Evolutionary conservation across 2,888 invertebrate genomes (phyloP), one percentile per base, ranked within the genome.

Genomic region (Alloscopus bannaensis): DNA sequence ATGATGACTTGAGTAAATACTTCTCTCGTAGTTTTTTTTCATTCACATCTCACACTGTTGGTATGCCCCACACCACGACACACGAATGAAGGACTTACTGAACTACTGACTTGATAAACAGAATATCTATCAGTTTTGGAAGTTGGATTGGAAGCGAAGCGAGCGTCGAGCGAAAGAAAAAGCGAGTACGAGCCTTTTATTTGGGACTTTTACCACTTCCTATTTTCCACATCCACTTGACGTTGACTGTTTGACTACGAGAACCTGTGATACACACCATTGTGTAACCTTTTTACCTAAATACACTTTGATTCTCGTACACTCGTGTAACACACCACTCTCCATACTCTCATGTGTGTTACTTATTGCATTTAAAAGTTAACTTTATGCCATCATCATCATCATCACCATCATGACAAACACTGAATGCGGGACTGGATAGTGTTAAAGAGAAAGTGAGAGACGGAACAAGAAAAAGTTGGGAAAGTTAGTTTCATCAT

Each of bases 1-100:
- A 71, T 71, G 62, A 71, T 71, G 40, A 71, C 60, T 71, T 71
- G 71, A 60, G 71, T 71, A 71, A 71, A 71, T 71, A 71, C 71
- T 70, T 71, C 31, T 60, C 20, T 42, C 22, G 20, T 36, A 8
- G 13, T 47, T 52, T 52, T 29, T 45, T 16, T 36, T 13, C 29
- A n/a, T 13, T 65, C 29, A 2, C 29, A 20, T 42, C 18, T 18
- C 50, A 50, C 50, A 3, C 20, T 2, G 8, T 20, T 50, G 16
- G 3, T n/a, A 47, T 22, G 11, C n/a, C n/a, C n/a, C n/a, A n/a
- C n/a, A n/a, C n/a, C n/a, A n/a, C n/a, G n/a, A n/a, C n/a, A n/a
- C n/a, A n/a, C n/a, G n/a, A n/a, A n/a, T n/a, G n/a, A n/a, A n/a
- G n/a, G n/a, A n/a, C n/a, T n/a, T n/a, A 3, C 50, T 50, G 47